These are phyloP conservation scores for Latrodectus hesperus DNA, from an alignment of 2,888 invertebrate species.

Conservation along the genomic window DNA sequence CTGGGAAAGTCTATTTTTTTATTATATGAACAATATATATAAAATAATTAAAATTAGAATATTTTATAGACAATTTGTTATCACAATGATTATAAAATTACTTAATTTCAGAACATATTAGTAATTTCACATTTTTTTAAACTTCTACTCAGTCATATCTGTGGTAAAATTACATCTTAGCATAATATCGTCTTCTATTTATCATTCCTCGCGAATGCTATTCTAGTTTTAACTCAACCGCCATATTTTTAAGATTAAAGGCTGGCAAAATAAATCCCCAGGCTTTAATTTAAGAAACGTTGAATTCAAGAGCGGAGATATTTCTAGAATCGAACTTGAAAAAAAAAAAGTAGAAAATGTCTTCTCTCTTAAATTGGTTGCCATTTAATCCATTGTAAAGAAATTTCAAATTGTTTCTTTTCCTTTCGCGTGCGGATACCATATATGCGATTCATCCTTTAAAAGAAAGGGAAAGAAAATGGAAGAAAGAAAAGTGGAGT, in stretches of 20 bases:
- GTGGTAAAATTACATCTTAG: no score
- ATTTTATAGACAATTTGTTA: no score
- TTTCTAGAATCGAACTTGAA: not conserved
- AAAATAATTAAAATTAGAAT: no score
- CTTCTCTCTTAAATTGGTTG: conserved; percentile 1
- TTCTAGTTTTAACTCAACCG: not conserved
- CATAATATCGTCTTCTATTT: no score
- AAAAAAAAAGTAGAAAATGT: no score
- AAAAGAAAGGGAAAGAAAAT: not conserved
- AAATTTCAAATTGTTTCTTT: conserved; percentile 16
- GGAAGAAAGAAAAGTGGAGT: not conserved
- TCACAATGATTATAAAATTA: no score
- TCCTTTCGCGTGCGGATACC: no score
- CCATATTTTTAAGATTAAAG: not conserved
- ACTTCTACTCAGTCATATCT: no score
- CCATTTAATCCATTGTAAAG: conserved; percentile 11
- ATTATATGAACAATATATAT: no score
- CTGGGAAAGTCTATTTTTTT: no score
- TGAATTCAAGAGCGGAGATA: not conserved
- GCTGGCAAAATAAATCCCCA: not conserved
- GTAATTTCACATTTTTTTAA: no score
- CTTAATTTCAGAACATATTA: no score
- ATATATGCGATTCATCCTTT: not conserved
- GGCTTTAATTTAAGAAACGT: conserved; percentile 5
- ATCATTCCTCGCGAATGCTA: not conserved